Conservation (phyloP, 2,797 vertebrate species). For the Coilia nasus region DNA sequence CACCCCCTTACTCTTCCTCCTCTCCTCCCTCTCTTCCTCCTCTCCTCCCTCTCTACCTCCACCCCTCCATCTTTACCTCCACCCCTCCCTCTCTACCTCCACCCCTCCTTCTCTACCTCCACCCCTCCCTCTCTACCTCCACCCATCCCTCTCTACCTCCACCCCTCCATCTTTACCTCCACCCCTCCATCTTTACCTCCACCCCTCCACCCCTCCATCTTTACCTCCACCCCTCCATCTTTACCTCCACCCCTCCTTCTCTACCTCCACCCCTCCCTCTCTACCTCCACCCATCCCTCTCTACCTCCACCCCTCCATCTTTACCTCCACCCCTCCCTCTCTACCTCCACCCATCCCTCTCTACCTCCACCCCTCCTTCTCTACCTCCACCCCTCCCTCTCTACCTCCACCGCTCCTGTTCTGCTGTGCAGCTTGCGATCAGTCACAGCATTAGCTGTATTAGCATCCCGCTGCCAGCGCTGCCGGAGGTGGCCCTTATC, state of each 20-base stretch:
- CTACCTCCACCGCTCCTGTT: slow-evolving; percentile 29
- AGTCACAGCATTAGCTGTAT: slow-evolving; percentile 60
- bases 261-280: too few relatives aligned
- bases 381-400: slow-evolving; percentile 5
- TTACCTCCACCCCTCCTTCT: too few relatives aligned
- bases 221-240: too few relatives aligned
- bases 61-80: background rate
- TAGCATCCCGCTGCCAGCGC: slow-evolving; percentile 40
- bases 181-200: too few relatives aligned
- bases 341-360: background rate
- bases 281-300: too few relatives aligned
- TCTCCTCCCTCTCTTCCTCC: background rate
- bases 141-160: too few relatives aligned
- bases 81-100: slow-evolving; percentile 5
- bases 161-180: too few relatives aligned
- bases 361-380: background rate
- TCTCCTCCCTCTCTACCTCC: background rate
- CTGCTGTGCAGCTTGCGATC: slow-evolving; percentile 50
- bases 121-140: too few relatives aligned
- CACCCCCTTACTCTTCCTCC: too few relatives aligned
- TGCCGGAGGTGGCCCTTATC: slow-evolving; percentile 35
- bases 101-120: slow-evolving; percentile 41
- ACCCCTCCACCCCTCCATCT: too few relatives aligned
- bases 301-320: background rate
- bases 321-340: slow-evolving; percentile 16